A percentile compares a stretch with the other conserved stretches of the same genome.
Evolutionary conservation across 2,113 vertebrate genomes (phyloP).

Genomic region (Leiothrix lutea): DNA sequence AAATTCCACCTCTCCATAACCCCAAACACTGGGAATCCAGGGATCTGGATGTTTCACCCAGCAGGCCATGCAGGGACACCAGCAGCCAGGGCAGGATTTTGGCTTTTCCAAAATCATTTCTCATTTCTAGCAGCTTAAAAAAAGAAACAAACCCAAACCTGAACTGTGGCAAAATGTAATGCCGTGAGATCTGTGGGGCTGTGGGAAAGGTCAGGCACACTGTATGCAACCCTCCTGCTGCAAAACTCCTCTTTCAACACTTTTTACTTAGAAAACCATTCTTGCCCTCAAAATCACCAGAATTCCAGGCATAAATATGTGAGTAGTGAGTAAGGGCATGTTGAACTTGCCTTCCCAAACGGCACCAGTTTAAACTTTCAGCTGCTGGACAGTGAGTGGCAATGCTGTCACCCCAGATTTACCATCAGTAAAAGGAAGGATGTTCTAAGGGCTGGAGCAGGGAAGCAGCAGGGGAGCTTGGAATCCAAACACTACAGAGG

Average conservation of each 20-base stretch:
- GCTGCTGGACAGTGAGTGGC: not conserved
- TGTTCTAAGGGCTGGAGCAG: not conserved
- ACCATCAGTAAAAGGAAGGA: not conserved
- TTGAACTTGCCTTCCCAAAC: not conserved
- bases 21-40: accelerated
- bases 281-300: not conserved
- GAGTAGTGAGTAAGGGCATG: not conserved
- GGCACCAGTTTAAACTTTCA: not conserved
- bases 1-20: not conserved
- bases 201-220: not conserved
- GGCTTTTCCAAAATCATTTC: not conserved
- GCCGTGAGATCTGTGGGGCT: not conserved
- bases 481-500: accelerated
- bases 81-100: not conserved
- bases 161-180: not conserved
- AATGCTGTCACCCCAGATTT: not conserved
- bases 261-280: not conserved
- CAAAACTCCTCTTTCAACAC: not conserved
- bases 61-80: accelerated
- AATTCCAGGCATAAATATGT: not conserved
- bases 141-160: not conserved
- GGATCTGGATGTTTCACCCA: not conserved
- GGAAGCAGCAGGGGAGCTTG: not conserved
- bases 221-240: not conserved
- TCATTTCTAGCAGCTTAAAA: not conserved